These are phyloP conservation scores for Drosophila kurseongensis DNA, from an alignment of 1,140 invertebrate species.

Conservation along the genomic window DNA sequence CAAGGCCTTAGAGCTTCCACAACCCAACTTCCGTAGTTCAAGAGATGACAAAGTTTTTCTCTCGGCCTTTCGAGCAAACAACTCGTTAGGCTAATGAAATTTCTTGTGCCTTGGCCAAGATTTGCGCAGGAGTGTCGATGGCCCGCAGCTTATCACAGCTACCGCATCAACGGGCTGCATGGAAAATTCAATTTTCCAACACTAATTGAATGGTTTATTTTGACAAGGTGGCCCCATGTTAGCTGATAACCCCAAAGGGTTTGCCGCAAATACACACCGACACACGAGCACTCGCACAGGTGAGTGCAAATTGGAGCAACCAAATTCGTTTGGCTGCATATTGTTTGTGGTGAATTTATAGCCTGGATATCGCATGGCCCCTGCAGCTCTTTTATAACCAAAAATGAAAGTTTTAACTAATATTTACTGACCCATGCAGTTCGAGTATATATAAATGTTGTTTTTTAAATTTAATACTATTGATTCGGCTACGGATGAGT, in stretches of 20 bases:
- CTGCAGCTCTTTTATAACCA: not conserved
- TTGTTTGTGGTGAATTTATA: constrained; percentile 40
- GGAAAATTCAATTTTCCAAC: constrained; percentile 75
- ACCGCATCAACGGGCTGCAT: constrained; percentile 74
- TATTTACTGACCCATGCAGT: not conserved
- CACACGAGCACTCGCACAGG: constrained; percentile 11
- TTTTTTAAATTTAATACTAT: not conserved
- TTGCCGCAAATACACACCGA: constrained; percentile 30
- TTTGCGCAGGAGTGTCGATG: constrained; percentile 30
- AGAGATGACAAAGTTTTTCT: constrained; percentile 57
- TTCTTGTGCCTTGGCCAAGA: constrained; percentile 37
- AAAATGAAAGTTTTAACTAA: not conserved
- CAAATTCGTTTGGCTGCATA: constrained; percentile 34
- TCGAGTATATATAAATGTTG: not conserved
- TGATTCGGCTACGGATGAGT: not conserved
- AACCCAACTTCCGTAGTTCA: constrained; percentile 39
- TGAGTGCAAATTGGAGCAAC: constrained; percentile 45
- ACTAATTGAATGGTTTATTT: constrained; percentile 82
- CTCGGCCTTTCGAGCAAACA: constrained; percentile 65
- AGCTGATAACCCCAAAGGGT: constrained; percentile 63
- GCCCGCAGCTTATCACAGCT: constrained; percentile 72
- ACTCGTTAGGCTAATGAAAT: constrained; percentile 80
- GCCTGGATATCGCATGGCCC: constrained; percentile 12
- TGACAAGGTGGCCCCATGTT: constrained; percentile 71
- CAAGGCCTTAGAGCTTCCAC: constrained; percentile 20